Conservation (phyloP, 2,113 vertebrate species). For the Ardeotis arabs region DNA sequence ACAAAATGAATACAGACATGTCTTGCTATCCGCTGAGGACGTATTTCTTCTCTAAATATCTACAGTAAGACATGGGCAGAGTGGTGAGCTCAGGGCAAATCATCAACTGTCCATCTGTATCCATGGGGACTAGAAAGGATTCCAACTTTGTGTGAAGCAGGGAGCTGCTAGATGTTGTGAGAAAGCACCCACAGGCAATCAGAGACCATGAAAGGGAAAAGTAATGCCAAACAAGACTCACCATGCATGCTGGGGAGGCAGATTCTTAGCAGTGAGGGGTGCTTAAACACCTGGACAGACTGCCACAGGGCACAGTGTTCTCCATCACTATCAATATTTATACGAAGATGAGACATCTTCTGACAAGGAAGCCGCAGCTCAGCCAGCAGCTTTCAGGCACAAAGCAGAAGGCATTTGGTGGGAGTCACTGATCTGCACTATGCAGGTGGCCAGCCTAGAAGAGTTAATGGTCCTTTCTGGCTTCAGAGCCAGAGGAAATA, state of each 20-base stretch:
- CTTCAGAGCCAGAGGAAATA: constrained; percentile 30
- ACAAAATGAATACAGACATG: neutral
- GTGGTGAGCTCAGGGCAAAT: neutral
- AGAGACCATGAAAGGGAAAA: neutral
- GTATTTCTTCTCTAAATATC: neutral
- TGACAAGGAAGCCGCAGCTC: neutral
- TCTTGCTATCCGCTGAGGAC: neutral
- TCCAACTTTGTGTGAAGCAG: neutral
- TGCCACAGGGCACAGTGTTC: neutral
- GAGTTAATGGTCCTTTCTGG: constrained; percentile 13
- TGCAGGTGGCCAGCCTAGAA: neutral
- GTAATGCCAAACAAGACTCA: neutral
- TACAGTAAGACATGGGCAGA: neutral
- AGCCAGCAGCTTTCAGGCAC: neutral
- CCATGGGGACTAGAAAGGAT: neutral
- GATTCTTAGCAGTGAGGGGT: neutral
- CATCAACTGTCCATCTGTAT: neutral
- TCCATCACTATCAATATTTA: neutral
- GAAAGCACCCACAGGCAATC: neutral
- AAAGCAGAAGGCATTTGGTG: neutral
- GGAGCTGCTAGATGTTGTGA: neutral
- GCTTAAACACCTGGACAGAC: neutral
- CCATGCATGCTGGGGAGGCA: neutral
- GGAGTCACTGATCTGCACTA: neutral
- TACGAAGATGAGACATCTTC: neutral